These are phyloP conservation scores for Chaunax sp. DNA, from an alignment of 2,797 vertebrate species.

Conservation along the genomic window DNA sequence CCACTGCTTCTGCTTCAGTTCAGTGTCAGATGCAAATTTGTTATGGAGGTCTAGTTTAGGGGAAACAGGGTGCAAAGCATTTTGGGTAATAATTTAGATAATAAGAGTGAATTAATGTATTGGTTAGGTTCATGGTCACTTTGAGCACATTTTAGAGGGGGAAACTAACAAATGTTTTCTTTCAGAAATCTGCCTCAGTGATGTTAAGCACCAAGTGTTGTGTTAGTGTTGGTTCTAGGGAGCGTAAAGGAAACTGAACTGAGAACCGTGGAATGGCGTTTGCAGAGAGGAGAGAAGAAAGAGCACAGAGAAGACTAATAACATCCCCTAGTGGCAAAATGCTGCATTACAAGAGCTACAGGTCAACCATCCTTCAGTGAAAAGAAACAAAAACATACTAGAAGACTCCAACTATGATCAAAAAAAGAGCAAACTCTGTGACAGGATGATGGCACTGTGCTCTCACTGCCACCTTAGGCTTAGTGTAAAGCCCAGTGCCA, in stretches of 20 bases:
- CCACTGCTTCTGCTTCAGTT: slow-evolving; percentile 37
- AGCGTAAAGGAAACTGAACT: slow-evolving; percentile 67
- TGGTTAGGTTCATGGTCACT: slow-evolving; percentile 69
- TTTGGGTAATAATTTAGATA: slow-evolving; percentile 59
- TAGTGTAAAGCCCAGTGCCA: slow-evolving; percentile 81
- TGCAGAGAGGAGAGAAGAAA: slow-evolving; percentile 77
- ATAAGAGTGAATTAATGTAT: slow-evolving; percentile 71
- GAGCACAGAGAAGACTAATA: slow-evolving; percentile 82
- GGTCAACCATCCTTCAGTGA: slow-evolving; percentile 69
- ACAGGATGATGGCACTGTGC: slow-evolving; percentile 83
- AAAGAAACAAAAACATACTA: slow-evolving; percentile 70
- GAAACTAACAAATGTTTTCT: slow-evolving; percentile 59
- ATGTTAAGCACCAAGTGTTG: slow-evolving; percentile 71
- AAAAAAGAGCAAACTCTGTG: slow-evolving; percentile 82
- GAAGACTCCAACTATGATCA: slow-evolving; percentile 79
- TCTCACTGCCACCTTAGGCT: slow-evolving; percentile 64
- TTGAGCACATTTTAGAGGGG: slow-evolving; percentile 58
- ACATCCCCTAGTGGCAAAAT: slow-evolving; percentile 74
- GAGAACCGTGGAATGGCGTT: slow-evolving; percentile 61
- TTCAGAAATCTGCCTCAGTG: slow-evolving; percentile 67
- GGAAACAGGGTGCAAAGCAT: slow-evolving; percentile 69
- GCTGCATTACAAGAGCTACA: slow-evolving; percentile 74
- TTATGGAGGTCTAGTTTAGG: slow-evolving; percentile 67
- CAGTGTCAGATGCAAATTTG: slow-evolving; percentile 52
- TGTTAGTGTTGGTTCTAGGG: slow-evolving; percentile 76